Conservation (phyloP, 2,888 invertebrate species). For the Opisthograptis luteolata region DNA sequence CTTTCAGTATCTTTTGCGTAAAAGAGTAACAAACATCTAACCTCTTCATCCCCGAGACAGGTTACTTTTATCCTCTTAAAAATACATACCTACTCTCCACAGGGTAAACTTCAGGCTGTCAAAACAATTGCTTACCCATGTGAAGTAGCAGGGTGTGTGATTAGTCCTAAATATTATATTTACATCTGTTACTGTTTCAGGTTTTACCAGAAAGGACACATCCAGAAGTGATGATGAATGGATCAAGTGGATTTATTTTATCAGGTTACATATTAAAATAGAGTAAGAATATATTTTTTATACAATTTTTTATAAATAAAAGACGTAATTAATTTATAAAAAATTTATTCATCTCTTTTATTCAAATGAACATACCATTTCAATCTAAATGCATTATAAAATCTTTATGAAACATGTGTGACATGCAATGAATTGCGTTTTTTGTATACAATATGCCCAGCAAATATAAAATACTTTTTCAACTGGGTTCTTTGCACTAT, state of each 20-base stretch:
- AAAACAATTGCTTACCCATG: too few species aligned
- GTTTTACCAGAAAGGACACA: constrained; percentile 94
- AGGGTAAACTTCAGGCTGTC: too few species aligned
- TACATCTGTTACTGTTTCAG: constrained; percentile 49
- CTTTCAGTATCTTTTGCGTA: too few species aligned
- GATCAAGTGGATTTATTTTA: constrained; percentile 94
- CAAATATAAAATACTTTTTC: constrained; percentile 27
- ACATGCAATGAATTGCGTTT: constrained; percentile 52
- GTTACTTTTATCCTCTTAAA: too few species aligned
- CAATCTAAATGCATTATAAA: constrained; percentile 70
- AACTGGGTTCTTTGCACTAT: constrained; percentile 32
- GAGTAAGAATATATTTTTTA: constrained; percentile 28
- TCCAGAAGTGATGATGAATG: constrained; percentile 96
- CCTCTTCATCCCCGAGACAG: too few species aligned
- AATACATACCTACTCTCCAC: too few species aligned
- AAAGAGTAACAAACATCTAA: too few species aligned
- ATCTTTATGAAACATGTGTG: constrained; percentile 57
- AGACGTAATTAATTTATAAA: constrained; percentile 44
- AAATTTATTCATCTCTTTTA: constrained; percentile 66
- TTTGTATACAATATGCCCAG: constrained; percentile 40
- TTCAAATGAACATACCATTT: constrained; percentile 64
- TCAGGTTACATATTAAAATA: constrained; percentile 86
- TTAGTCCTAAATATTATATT: background rate
- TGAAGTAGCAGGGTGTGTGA: too few species aligned
- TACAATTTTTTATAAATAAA: constrained; percentile 30